Evolutionary conservation across 2,888 invertebrate species (phyloP), one percentile per base, ranked within the genome.

Genomic region (Meiosimyza platycephala): DNA sequence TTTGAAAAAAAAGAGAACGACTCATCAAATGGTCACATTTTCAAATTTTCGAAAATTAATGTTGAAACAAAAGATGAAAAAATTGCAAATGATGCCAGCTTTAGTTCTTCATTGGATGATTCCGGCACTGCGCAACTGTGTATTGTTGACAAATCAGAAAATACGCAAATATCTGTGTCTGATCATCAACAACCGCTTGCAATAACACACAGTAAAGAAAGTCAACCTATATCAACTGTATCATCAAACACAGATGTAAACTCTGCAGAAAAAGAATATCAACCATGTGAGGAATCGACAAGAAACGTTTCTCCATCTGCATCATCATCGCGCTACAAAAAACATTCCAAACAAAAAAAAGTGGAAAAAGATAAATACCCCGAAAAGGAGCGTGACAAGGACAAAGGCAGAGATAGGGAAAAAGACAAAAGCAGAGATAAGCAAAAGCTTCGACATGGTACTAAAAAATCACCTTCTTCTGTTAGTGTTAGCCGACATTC

Each of bases 241-340:
- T 40, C 40, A 9, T 40, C 9, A 9, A 40, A 40, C 40, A 40
- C 40, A 9, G 40, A 40, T 40, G 6, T 40, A 40, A 40, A 40
- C 9, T 40, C 40, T 9, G 40, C 40, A 6, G 40, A 40, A 40
- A 40, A 40, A 40, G 40, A 40, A 40, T 40, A 40, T 40, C 40
- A 40, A 9, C 40, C 40, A 40, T 40, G 40, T 40, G 40, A 40
- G 40, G 40, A 40, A 16, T 28, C 7, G 1, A 13, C 12, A 6
- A 64, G 50, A 13, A 69, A 51, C 47, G 16, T 57, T 51, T 76
- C 71, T 7, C 75, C 76, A 1, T 81, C 82, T 7, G 80, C 81
- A 0, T 80, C 81, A 1, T 83, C 83, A 6, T 84, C 82, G 0
- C 82, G 81, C 5, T 80, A 82, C 7, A 85, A 83, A 50, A 85